Evolutionary conservation across 2,888 invertebrate species (phyloP).

Genomic region (Ormyrus nitidulus): DNA sequence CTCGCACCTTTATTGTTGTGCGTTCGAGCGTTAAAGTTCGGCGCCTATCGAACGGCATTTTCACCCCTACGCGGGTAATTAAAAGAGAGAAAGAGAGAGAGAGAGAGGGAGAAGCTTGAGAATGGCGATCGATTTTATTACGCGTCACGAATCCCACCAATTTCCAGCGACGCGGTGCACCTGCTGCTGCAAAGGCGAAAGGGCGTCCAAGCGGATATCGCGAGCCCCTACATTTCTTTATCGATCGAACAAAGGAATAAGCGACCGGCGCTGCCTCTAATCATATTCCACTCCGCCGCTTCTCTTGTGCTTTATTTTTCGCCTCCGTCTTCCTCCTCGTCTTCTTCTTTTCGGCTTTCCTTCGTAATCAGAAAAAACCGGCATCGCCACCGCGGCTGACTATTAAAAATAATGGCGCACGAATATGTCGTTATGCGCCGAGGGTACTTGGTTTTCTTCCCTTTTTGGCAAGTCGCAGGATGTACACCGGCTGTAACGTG

Average conservation of each 20-base stretch:
- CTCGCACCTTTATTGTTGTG: constrained; percentile 61
- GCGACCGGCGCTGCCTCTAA: constrained; percentile 23
- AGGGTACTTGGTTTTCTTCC: constrained; percentile 37
- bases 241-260: constrained; percentile 34
- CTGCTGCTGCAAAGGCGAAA: constrained; percentile 20
- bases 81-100: constrained; percentile 4
- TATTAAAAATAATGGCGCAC: constrained; percentile 54
- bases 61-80: constrained; percentile 52
- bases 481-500: background rate
- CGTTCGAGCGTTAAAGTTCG: constrained; percentile 64
- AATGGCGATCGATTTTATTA: constrained; percentile 65
- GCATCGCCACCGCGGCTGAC: background rate
- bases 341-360: constrained; percentile 26
- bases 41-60: constrained; percentile 59
- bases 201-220: constrained; percentile 47
- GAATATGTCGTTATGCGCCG: constrained; percentile 40
- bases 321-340: background rate
- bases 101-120: constrained; percentile 24
- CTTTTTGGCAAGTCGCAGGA: constrained; percentile 17
- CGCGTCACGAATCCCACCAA: constrained; percentile 60
- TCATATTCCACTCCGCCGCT: constrained; percentile 49
- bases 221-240: constrained; percentile 38
- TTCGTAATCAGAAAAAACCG: constrained; percentile 33
- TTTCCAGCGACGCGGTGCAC: constrained; percentile 58
- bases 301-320: constrained; percentile 42